Base-by-base conservation (phyloP, 2,888 invertebrate species). In the Nomada ruficornis region DNA sequence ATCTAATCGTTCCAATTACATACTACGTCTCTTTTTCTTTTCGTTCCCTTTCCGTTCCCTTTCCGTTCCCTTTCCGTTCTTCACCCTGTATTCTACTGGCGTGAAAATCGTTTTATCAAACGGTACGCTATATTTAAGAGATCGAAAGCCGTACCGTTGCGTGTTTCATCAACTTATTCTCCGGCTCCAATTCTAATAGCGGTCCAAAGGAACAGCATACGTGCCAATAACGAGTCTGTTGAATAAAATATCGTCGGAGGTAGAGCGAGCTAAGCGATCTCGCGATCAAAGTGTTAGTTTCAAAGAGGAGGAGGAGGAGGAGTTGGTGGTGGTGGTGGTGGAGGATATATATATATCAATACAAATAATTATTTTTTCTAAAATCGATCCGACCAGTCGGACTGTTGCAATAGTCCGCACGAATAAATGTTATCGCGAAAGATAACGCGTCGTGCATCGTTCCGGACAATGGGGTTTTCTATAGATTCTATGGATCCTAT, bases 131-230 rank as follows among this genome's bases (percentile, higher is more conserved):
- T 36, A 36, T 36, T 29, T 29, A 29, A 7, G 7, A 29, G 29
- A 29, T 29, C 29, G 29, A 7, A 29, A 29, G 0, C 7, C 5
- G 5, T 7, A 7, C 26, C 26, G 50, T 50, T 65, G 26, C 50
- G 50, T 50, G 36, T 36, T 7, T 36, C 7, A 36, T 36, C 36
- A 36, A 36, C 36, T 36, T 36, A 36, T 36, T 57, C 36, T 77
- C 57, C 23, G 50, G 26, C 64, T 47, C 15, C 67, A 64, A 83
- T 79, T 75, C 63, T 88, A 90, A 91, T 88, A 91, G 91, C 86
- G 93, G 92, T 93, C 93, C 92, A 93, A 91, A 86, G 85, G 77
- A 88, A 88, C 89, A 87, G 89, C 89, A 88, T 89, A 93, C 90
- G 93, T 93, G 93, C 93, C 93, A 93, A 93, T 91, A 87, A 89